Percentiles rank a stretch among this genome's conserved stretches.
These are phyloP conservation scores for Bucorvus abyssinicus DNA, from an alignment of 2,797 vertebrate genomes.

Conservation along the genomic window DNA sequence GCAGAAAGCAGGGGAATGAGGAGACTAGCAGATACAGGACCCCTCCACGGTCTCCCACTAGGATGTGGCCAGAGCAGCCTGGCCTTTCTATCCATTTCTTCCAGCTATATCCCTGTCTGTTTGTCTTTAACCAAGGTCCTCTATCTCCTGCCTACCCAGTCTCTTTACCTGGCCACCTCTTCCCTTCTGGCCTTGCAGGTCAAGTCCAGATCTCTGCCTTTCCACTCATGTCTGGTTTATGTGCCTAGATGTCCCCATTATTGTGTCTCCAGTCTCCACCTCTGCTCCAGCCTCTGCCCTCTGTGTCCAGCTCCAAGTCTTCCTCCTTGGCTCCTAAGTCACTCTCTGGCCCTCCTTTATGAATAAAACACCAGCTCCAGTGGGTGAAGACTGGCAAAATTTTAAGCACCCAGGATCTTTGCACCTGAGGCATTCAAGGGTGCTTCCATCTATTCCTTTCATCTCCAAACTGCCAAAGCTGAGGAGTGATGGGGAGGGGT, in stretches of 20 bases:
- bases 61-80: background rate
- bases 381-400: background rate
- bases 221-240: accelerated
- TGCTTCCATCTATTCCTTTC: background rate
- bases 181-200: background rate
- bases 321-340: background rate
- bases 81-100: background rate
- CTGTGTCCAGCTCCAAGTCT: background rate
- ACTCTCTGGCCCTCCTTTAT: background rate
- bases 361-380: background rate
- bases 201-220: background rate
- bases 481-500: background rate
- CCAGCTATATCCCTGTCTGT: background rate
- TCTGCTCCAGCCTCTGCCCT: background rate
- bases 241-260: background rate
- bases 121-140: background rate
- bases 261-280: background rate
- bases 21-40: background rate
- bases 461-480: background rate
- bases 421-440: background rate
- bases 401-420: background rate
- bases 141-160: background rate
- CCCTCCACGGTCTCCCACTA: background rate
- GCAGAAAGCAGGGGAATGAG: background rate
- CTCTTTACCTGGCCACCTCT: background rate